These are phyloP conservation scores for Ophion ellenae DNA, from an alignment of 2,888 invertebrate genomes.

Conservation along the genomic window DNA sequence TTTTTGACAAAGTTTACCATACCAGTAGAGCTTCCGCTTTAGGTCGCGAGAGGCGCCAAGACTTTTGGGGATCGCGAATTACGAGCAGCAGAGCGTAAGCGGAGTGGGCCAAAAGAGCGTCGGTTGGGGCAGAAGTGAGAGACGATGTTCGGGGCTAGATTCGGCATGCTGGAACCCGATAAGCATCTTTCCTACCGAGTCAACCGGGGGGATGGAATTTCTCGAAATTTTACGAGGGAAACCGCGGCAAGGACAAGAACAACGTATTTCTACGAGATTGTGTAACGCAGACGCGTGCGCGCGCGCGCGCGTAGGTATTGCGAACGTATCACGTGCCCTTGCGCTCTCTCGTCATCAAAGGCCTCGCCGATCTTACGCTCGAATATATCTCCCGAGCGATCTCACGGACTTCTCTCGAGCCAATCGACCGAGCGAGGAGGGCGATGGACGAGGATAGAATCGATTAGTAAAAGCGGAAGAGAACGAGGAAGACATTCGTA, in stretches of 20 bases:
- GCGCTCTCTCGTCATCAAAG: neutral
- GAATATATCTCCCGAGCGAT: no score
- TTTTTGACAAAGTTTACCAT: no score
- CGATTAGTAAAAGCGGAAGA: constrained; percentile 32
- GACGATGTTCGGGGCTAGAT: neutral
- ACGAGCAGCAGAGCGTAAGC: no score
- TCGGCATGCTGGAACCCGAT: constrained; percentile 6
- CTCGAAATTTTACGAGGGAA: constrained; percentile 40
- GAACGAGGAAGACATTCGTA: constrained; percentile 6
- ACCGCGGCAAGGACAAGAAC: neutral
- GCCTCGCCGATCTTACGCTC: neutral
- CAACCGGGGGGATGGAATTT: constrained; percentile 41
- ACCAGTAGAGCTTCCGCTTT: no score
- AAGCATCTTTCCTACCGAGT: constrained; percentile 23
- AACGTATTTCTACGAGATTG: neutral
- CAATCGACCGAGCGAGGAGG: no score
- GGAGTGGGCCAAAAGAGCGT: neutral
- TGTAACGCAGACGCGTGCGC: neutral
- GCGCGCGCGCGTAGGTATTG: neutral
- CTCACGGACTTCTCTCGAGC: no score
- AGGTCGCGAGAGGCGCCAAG: no score
- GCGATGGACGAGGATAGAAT: constrained; percentile 17
- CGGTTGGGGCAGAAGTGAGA: neutral
- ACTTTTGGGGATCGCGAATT: no score
- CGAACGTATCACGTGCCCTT: neutral